Evolutionary conservation across 2,113 vertebrate genomes (phyloP), one percentile per base, ranked within the genome.

Genomic region (Cynopterus brachyotis): DNA sequence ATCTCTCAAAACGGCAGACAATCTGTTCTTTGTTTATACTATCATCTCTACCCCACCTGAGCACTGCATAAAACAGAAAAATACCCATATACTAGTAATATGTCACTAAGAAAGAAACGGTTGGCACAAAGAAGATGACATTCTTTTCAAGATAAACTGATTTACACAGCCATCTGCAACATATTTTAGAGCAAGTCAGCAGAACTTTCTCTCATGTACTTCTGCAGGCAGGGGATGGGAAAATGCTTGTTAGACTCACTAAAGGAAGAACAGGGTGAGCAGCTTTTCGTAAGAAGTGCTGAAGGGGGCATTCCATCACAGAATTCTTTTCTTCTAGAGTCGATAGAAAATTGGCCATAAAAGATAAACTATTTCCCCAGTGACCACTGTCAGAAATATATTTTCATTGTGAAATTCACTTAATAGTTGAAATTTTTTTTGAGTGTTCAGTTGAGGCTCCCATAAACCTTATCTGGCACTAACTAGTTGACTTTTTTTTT

Each of bases 201-300:
- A 42, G 50, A 45, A 78, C 9, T 15, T 30, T 59, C 35, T 59
- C 72, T 0, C 0, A 57, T 37, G 0, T 20, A 80, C 35, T 45
- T 2, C 13, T 78, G 9, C 8, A 7, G 57, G 30, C 17, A 76
- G 70, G 30, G n/a, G 37, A 10, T 24, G 1, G 55, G 53, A 24
- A 13, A 42, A 60, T 15, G 7, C 47, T 66, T n/a, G 3, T 20
- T 30, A 72, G 45, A 47, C 53, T 78, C 45, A 5, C 30, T 37
- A n/a, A 35, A 62, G 45, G 37, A 7, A 0, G 45, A 9, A 19
- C 53, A 26, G 45, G 30, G 0, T 28, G 6, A 89, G 30, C 6
- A 35, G 37, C 6, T 59, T 91, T 92, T 0, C 0, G 3, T 59
- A 24, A 7, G 9, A 1, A 5, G 5, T 6, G 8, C 80, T 0